Conservation (phyloP, 2,113 vertebrate genomes). For the Rhizomys pruinosus region DNA sequence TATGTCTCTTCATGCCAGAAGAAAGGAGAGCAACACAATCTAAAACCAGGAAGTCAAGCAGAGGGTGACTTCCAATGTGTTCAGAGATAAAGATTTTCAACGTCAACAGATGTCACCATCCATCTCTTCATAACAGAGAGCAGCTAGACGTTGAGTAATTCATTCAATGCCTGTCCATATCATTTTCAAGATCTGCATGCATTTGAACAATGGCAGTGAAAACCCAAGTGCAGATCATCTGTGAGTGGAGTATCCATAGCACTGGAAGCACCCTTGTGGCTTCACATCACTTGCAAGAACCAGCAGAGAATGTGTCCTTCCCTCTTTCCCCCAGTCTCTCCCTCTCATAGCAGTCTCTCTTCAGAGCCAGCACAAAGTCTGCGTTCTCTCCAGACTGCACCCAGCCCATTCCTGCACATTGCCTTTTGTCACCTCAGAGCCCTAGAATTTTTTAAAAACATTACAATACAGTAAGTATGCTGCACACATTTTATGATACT, state of each 20-base stretch:
- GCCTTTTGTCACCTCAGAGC: too few species aligned
- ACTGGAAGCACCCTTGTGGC: neutral
- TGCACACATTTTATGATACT: neutral
- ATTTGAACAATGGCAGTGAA: neutral
- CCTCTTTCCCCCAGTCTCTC: accelerated
- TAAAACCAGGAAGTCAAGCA: neutral
- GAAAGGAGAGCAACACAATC: neutral
- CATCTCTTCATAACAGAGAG: neutral
- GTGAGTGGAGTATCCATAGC: accelerated
- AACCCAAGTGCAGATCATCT: neutral
- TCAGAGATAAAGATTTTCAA: neutral
- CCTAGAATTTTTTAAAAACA: too few species aligned
- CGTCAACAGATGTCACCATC: neutral
- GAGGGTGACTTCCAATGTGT: neutral
- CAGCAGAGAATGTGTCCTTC: neutral
- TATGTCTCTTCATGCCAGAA: neutral
- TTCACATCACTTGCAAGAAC: neutral
- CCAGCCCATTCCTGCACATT: too few species aligned
- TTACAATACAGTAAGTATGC: neutral
- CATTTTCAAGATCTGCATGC: neutral
- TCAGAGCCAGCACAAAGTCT: too few species aligned
- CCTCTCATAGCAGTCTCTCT: neutral
- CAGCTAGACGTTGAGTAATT: neutral
- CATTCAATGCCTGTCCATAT: neutral
- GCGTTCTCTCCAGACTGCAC: neutral